Evolutionary conservation across 2,888 invertebrate species (phyloP).

Genomic region (Diogma glabrata): DNA sequence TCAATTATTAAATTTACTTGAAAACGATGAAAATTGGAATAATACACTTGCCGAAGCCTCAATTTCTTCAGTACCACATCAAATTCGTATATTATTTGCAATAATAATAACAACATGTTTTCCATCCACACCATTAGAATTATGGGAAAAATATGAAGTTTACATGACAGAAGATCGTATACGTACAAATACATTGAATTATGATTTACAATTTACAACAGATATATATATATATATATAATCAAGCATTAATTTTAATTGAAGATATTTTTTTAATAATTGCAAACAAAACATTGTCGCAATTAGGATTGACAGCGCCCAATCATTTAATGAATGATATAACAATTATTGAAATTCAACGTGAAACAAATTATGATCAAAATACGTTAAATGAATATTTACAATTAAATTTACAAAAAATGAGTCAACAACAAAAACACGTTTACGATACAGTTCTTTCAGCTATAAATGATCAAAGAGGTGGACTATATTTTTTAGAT

Average conservation of each 20-base stretch:
- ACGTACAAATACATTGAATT: background rate
- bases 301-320: constrained; percentile 21
- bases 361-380: constrained; percentile 19
- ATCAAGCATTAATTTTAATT: constrained; percentile 22
- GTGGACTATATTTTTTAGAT: constrained; percentile 12
- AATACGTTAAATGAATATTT: constrained; percentile 12
- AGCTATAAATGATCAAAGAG: constrained; percentile 16
- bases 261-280: constrained; percentile 23
- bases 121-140: constrained; percentile 17
- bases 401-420: background rate
- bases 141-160: constrained; percentile 18
- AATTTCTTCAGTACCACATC: no score
- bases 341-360: constrained; percentile 20
- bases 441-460: constrained; percentile 21
- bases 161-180: constrained; percentile 16
- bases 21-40: no score
- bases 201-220: constrained; percentile 10
- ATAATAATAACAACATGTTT: constrained; percentile 12
- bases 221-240: constrained; percentile 22
- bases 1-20: no score
- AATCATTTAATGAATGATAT: constrained; percentile 18
- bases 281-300: constrained; percentile 14
- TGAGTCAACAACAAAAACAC: constrained; percentile 18
- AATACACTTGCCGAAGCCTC: no score
- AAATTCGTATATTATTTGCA: no score